phyloP scores from a whole-genome alignment of 2,113 vertebrate genomes.

The Talpa occidentalis region DNA sequence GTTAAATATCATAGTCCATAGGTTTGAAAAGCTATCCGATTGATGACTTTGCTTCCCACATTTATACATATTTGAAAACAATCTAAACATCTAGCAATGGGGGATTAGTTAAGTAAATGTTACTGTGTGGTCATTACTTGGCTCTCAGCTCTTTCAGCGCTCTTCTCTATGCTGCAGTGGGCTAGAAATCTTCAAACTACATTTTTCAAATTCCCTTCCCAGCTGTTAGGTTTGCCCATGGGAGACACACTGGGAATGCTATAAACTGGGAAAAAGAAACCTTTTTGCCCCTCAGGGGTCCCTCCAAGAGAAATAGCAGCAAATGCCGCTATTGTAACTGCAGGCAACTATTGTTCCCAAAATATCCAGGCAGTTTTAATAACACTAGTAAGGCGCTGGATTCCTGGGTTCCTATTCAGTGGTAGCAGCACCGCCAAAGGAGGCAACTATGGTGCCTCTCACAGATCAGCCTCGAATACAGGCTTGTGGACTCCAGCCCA shows the following conservation, averaged over 20 bases:
- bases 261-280: not conserved
- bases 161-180: not conserved
- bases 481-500: not conserved
- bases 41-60: not conserved
- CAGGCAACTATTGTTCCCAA: not conserved
- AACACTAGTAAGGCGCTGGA: conserved; percentile 8
- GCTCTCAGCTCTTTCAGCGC: not conserved
- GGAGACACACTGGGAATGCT: not conserved
- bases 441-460: not conserved
- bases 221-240: not conserved
- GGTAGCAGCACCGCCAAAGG: not conserved
- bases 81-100: not conserved
- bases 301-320: not conserved
- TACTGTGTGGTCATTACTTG: conserved; percentile 27
- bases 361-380: conserved; percentile 2
- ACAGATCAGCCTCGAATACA: not conserved
- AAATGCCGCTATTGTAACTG: not conserved
- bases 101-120: not conserved
- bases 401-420: not conserved
- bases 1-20: conserved; percentile 34
- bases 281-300: not conserved
- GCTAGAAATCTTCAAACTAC: not conserved
- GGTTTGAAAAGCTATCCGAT: not conserved
- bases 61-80: conserved; percentile 30
- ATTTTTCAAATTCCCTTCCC: conserved; percentile 13